Base-by-base conservation (phyloP, 2,113 vertebrate genomes). In the Alces alces region DNA sequence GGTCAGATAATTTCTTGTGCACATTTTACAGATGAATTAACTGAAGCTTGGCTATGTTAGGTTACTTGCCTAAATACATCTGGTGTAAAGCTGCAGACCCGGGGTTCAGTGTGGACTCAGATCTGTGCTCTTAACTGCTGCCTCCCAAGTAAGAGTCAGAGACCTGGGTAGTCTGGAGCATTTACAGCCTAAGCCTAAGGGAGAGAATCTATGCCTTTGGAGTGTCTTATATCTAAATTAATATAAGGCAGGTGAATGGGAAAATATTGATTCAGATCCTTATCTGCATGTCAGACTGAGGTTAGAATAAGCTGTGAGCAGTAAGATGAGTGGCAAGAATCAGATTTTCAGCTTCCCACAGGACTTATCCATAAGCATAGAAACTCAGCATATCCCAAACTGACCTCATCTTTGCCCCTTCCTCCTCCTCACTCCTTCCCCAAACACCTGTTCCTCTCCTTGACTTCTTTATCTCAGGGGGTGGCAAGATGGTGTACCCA, bases 11-110 rank as follows among this genome's bases (percentile, higher is more conserved):
- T 91, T 83, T 82, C 55, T 83, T 86, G 39, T 79, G 95, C 19
- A 55, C 30, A n/a, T 93, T 96, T 96, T 86, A 39, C 21, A 91
- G 64, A 96, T 47, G 47, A 89, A 55, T 87, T 91, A 91, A 14
- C 36, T 85, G 33, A 92, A 21, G 30, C 61, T 90, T 70, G 54
- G 27, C 87, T 55, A 50, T 30, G 7, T 79, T 89, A 43, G 45
- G 10, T 85, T 89, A 79, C 86, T 92, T 95, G 79, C 43, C 83
- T 87, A 70, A 89, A 96, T 27, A 93, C 9, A 43, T 78, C 19
- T 70, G 78, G 25, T n/a, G 55, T 89, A 86, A 96, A 97, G 45
- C 78, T 85, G 52, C 39, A 90, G 57, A 94, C 28, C 45, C 57
- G 45, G 50, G 47, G 47, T 84, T 97, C 43, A 79, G 23, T 87